These are phyloP conservation scores for Alcedo quadribrachys DNA, from an alignment of 2,797 vertebrate species.

Conservation along the genomic window DNA sequence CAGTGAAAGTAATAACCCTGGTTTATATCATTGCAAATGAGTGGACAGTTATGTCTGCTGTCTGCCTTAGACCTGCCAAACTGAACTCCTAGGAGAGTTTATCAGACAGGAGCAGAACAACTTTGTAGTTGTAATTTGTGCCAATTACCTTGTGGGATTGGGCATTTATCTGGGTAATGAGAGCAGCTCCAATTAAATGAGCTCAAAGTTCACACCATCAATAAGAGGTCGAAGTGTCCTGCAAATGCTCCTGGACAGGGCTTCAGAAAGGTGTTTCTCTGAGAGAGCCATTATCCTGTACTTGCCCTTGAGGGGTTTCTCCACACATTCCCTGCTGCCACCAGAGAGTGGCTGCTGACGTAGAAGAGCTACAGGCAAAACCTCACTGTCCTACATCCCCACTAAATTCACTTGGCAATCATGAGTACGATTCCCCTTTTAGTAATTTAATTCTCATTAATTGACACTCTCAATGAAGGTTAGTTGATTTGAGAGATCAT, in stretches of 20 bases:
- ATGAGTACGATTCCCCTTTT: background rate
- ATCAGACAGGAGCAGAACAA: constrained; percentile 7
- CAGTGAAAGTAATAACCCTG: background rate
- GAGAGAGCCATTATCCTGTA: background rate
- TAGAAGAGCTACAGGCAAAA: background rate
- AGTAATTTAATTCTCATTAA: constrained; percentile 41
- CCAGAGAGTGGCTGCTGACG: background rate
- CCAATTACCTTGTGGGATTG: constrained; percentile 16
- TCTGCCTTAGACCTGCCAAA: constrained; percentile 12
- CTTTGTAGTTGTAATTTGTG: constrained; percentile 13
- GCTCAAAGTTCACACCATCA: background rate
- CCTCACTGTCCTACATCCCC: background rate
- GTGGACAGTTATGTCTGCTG: background rate
- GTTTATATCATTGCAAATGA: background rate
- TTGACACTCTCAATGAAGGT: background rate
- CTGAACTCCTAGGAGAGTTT: background rate
- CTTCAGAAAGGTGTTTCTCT: background rate
- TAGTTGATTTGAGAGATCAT: constrained; percentile 17
- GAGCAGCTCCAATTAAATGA: background rate
- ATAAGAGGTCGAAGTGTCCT: background rate
- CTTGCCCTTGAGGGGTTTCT: background rate
- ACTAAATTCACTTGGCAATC: background rate
- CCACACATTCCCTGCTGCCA: background rate
- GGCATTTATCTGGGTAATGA: constrained; percentile 38
- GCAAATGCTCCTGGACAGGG: background rate